phyloP scores from a whole-genome alignment of 2,113 vertebrate genomes.

The Tychaedon coryphoeus region DNA sequence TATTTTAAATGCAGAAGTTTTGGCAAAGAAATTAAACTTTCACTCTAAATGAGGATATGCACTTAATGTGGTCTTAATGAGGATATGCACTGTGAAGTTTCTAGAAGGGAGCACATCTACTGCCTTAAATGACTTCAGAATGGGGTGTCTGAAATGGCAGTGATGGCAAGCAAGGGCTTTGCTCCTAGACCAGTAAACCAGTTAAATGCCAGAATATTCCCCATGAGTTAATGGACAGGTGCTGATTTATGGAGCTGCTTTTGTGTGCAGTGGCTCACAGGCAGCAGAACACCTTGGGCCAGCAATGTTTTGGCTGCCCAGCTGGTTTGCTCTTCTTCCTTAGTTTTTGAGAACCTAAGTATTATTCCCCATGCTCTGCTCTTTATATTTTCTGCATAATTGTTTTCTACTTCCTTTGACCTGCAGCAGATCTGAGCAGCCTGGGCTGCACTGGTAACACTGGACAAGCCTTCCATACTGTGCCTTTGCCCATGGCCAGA shows the following conservation, averaged over 20 bases:
- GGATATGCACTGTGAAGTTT: neutral
- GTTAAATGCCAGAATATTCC: neutral
- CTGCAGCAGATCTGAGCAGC: neutral
- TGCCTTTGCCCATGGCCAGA: neutral
- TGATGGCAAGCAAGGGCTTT: neutral
- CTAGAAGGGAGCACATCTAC: fast-evolving
- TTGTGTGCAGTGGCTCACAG: neutral
- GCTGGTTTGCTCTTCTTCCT: neutral
- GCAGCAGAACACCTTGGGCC: neutral
- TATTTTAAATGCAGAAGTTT: neutral
- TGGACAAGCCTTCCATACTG: neutral
- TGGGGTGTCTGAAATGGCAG: neutral
- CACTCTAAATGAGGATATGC: neutral
- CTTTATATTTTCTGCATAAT: neutral
- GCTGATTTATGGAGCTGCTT: neutral
- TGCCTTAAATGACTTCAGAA: neutral
- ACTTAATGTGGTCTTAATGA: neutral
- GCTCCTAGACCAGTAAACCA: neutral
- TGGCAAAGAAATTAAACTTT: slow-evolving; percentile 17
- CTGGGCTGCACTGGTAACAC: fast-evolving
- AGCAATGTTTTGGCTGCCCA: neutral
- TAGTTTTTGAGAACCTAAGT: neutral
- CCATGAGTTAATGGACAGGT: neutral
- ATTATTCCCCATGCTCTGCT: neutral
- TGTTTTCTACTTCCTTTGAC: neutral